Evolutionary conservation across 2,888 invertebrate species (phyloP).

Genomic region (Hermaeophaga mercurialis): DNA sequence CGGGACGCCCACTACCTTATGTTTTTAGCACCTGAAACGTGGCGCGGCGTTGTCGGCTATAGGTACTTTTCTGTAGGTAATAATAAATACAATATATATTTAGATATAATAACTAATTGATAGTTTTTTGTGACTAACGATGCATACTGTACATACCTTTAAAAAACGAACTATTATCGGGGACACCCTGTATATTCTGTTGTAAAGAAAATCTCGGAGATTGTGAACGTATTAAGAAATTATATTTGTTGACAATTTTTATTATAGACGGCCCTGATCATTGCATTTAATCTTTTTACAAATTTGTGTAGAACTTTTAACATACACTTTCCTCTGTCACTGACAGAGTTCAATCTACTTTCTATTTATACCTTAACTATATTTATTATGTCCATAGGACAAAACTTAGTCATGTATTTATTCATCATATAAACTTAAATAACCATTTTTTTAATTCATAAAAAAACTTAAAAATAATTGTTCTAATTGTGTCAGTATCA

Average conservation of each 20-base stretch:
- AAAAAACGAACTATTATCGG: too few relatives aligned
- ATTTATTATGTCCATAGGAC: conserved; percentile 1
- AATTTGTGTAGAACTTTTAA: conserved; percentile 5
- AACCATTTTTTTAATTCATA: not conserved
- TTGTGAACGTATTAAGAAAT: conserved; percentile 1
- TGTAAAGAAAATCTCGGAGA: too few relatives aligned
- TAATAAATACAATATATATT: too few relatives aligned
- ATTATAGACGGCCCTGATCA: conserved; percentile 21
- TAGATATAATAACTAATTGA: too few relatives aligned
- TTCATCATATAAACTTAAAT: not conserved
- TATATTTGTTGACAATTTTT: conserved; percentile 4
- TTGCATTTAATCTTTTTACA: conserved; percentile 12
- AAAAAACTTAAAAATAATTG: not conserved
- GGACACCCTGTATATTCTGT: too few relatives aligned
- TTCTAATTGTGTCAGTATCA: conserved; percentile 1
- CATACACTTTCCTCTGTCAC: not conserved
- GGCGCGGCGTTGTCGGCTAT: too few relatives aligned
- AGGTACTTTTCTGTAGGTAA: too few relatives aligned
- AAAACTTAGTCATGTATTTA: not conserved
- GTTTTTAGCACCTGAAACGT: too few relatives aligned
- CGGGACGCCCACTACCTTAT: too few relatives aligned
- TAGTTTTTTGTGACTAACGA: too few relatives aligned
- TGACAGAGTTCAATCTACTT: conserved; percentile 2
- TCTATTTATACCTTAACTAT: not conserved
- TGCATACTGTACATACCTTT: too few relatives aligned